A percentile compares a stretch with the other conserved stretches of the same genome.
Evolutionary conservation across 2,113 vertebrate genomes (phyloP).

Genomic region (Fukomys damarensis): DNA sequence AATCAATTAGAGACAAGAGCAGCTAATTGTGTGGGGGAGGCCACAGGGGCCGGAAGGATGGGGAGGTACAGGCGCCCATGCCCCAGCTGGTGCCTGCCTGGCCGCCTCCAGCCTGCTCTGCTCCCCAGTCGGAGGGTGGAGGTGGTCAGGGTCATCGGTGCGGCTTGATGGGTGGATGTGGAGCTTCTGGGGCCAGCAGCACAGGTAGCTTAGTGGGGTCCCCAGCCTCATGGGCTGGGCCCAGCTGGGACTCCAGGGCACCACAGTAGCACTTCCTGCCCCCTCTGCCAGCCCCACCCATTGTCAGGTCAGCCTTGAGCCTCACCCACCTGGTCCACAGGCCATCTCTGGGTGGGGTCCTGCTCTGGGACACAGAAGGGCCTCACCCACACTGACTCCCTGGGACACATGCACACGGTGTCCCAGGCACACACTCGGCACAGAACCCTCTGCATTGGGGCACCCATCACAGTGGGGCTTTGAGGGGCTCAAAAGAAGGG

Average conservation of each 20-base stretch:
- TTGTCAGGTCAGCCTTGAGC: background rate
- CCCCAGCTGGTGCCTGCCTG: constrained; percentile 6
- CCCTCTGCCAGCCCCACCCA: background rate
- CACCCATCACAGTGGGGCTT: background rate
- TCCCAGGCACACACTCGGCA: too few species aligned
- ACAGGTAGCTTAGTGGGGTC: background rate
- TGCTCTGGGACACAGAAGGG: background rate
- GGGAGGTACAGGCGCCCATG: background rate
- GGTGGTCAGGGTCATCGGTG: constrained; percentile 65
- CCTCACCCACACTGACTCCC: background rate
- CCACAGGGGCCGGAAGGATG: constrained; percentile 33
- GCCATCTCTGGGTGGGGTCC: background rate
- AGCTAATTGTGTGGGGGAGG: constrained; percentile 84
- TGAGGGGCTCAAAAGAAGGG: background rate
- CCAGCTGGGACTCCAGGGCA: background rate
- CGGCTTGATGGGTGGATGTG: background rate
- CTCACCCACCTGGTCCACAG: background rate
- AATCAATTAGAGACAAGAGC: constrained; percentile 88
- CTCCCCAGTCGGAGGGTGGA: constrained; percentile 69
- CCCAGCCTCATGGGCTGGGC: background rate
- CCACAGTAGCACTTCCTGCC: background rate
- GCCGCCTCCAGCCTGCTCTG: constrained; percentile 76
- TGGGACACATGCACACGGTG: rapidly evolving
- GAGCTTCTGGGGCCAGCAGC: background rate
- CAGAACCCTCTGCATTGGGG: background rate